Conservation (phyloP, 2,888 invertebrate genomes). For the Cantharis flavilabris region DNA sequence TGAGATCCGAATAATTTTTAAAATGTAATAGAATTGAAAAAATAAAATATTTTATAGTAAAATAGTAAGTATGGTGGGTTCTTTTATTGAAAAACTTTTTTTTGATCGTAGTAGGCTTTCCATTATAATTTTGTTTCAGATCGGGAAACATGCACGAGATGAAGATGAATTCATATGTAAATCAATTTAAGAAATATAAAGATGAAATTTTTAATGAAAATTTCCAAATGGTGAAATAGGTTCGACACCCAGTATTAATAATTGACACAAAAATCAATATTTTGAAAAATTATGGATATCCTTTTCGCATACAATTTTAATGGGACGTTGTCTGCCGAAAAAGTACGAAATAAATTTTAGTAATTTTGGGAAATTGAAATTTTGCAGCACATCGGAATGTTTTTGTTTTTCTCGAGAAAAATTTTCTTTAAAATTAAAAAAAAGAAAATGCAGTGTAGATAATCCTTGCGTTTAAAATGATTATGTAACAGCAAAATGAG, state of each 20-base stretch:
- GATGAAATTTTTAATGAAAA: neutral
- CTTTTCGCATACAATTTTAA: neutral
- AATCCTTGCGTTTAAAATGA: slow-evolving; percentile 5
- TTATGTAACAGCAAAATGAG: slow-evolving; percentile 31
- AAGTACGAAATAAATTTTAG: neutral
- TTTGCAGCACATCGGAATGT: neutral
- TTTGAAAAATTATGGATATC: neutral
- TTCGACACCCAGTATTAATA: neutral
- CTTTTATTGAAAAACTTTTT: neutral
- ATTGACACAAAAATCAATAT: neutral
- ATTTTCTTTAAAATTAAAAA: neutral
- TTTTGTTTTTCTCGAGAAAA: neutral
- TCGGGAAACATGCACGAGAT: neutral
- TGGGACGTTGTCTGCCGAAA: neutral
- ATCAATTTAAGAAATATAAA: neutral
- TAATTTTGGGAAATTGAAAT: neutral
- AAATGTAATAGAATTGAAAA: neutral
- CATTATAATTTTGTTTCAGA: neutral
- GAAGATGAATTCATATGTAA: neutral
- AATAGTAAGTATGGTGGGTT: neutral
- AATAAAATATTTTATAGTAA: neutral
- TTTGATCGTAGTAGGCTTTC: neutral
- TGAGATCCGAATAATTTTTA: neutral
- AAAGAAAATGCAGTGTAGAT: neutral
- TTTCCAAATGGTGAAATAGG: neutral